Evolutionary conservation across 2,888 invertebrate species (phyloP).

Genomic region (Mesorhabditis sp.): DNA sequence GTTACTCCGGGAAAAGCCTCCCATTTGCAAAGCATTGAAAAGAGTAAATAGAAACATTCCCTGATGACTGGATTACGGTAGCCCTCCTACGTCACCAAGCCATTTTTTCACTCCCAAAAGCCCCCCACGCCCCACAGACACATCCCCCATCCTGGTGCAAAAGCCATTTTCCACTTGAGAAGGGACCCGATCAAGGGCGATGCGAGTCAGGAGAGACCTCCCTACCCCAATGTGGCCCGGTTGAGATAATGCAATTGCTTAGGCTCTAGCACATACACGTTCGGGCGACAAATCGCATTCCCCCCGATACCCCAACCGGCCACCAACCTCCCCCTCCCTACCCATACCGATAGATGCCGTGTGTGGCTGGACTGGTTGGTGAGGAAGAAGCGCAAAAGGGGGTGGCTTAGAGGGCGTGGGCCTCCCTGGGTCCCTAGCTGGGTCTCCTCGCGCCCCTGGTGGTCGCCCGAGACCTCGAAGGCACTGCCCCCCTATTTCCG

Average conservation of each 20-base stretch:
- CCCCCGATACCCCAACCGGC: neutral
- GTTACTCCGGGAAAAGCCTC: too few species aligned
- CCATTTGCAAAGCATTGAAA: too few species aligned
- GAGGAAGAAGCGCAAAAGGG: too few species aligned
- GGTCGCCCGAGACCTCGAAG: neutral
- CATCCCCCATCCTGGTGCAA: neutral
- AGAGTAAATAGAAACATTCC: too few species aligned
- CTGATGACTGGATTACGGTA: too few species aligned
- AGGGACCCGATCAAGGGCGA: neutral
- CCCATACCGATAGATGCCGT: too few species aligned
- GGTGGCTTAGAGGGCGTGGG: neutral
- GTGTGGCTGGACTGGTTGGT: too few species aligned
- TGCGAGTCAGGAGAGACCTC: neutral
- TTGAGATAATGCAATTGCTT: slow-evolving; percentile 2
- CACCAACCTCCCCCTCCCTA: too few species aligned
- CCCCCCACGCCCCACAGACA: neutral
- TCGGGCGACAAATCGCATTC: slow-evolving; percentile 5
- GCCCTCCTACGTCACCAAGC: neutral
- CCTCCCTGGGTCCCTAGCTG: neutral
- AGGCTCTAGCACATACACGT: neutral
- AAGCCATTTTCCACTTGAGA: neutral
- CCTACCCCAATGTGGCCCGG: neutral
- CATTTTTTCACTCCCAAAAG: neutral
- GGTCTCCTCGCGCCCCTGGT: neutral
- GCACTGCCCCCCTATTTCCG: neutral